Conservation (phyloP, 2,888 invertebrate species). For the Onthophagus sagittarius region DNA sequence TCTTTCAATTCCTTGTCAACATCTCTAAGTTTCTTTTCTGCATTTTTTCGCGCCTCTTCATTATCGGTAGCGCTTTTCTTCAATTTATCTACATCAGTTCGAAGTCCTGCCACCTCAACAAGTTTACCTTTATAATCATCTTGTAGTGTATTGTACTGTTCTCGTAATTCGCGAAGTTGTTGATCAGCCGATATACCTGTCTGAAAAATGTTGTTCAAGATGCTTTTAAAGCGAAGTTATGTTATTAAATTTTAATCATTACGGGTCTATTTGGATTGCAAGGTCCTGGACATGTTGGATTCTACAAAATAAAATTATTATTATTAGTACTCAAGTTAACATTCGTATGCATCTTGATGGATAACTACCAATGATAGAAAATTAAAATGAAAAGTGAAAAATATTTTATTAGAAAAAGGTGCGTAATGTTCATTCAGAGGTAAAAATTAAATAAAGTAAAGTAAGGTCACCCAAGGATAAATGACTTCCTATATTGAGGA, state of each 20-base stretch:
- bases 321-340: no score
- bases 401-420: no score
- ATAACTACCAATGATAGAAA: no score
- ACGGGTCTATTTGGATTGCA: constrained; percentile 37
- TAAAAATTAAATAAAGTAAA: background rate
- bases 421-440: no score
- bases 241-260: constrained; percentile 21
- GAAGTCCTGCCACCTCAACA: constrained; percentile 58
- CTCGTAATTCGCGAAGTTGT: constrained; percentile 57
- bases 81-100: constrained; percentile 52
- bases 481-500: constrained; percentile 13
- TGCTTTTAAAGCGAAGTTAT: background rate
- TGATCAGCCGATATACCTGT: constrained; percentile 48
- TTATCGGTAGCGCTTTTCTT: constrained; percentile 47
- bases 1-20: constrained; percentile 53
- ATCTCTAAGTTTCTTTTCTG: constrained; percentile 59
- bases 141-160: constrained; percentile 61
- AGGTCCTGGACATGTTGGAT: constrained; percentile 35
- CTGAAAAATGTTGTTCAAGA: constrained; percentile 4
- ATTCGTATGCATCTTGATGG: no score
- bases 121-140: constrained; percentile 67
- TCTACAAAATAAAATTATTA: background rate
- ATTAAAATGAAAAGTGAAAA: background rate
- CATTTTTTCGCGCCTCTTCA: constrained; percentile 51
- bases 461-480: background rate